phyloP scores from a whole-genome alignment of 1,140 invertebrate species.

The Sarcophaga bullata region DNA sequence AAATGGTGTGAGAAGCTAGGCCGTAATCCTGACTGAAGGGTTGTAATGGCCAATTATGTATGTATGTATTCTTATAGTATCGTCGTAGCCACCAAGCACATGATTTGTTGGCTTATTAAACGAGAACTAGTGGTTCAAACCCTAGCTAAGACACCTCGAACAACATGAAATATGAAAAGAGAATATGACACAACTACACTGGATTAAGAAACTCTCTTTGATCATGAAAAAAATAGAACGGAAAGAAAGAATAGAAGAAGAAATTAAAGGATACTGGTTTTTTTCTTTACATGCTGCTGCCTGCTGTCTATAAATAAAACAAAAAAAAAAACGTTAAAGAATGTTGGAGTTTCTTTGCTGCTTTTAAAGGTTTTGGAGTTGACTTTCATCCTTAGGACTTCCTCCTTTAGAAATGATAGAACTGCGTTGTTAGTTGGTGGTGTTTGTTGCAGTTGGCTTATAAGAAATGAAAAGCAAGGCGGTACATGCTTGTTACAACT shows the following conservation, averaged over 20 bases:
- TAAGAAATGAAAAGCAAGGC: neutral
- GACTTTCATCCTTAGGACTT: neutral
- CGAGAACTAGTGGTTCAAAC: too few species aligned
- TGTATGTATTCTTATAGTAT: too few species aligned
- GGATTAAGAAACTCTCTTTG: neutral
- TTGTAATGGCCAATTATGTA: too few species aligned
- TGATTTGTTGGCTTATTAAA: too few species aligned
- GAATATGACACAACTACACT: conserved; percentile 9
- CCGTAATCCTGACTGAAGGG: too few species aligned
- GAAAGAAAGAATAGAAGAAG: too few species aligned
- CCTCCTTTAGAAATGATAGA: neutral
- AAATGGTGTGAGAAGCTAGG: too few species aligned
- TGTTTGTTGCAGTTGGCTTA: neutral
- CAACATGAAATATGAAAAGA: too few species aligned
- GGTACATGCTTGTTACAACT: conserved; percentile 12
- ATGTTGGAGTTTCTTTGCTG: neutral
- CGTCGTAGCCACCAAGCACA: too few species aligned
- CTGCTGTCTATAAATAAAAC: neutral
- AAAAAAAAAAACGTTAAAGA: neutral
- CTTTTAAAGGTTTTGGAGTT: conserved; percentile 9
- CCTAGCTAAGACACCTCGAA: too few species aligned
- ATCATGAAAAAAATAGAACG: too few species aligned
- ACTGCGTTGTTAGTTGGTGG: conserved; percentile 18
- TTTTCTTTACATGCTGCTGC: too few species aligned
- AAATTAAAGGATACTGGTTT: neutral